These are phyloP conservation scores for Drosophila ustulata DNA, from an alignment of 2,888 invertebrate genomes.

Conservation along the genomic window DNA sequence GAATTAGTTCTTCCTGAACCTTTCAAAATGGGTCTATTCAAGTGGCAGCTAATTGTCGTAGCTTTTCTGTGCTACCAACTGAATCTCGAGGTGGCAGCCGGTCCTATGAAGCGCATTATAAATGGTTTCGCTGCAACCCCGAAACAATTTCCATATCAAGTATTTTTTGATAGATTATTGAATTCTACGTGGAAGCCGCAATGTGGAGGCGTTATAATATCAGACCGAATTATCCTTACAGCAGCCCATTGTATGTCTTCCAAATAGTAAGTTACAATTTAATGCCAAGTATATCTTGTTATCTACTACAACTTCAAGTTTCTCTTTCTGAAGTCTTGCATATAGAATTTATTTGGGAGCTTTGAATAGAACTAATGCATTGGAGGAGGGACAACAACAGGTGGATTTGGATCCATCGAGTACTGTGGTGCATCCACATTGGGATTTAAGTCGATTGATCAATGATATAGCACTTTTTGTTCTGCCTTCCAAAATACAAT, in stretches of 20 bases:
- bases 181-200: fast-evolving
- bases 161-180: not conserved
- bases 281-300: no score
- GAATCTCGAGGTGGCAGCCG: not conserved
- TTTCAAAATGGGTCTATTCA: not conserved
- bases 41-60: not conserved
- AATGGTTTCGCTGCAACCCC: slow-evolving; percentile 13
- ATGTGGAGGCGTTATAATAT: slow-evolving; percentile 27
- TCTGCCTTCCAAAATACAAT: slow-evolving; percentile 23
- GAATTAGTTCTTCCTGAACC: not conserved
- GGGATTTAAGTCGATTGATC: fast-evolving
- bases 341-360: no score
- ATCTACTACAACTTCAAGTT: not conserved
- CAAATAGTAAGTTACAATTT: not conserved
- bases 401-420: no score
- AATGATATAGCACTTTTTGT: slow-evolving; percentile 38
- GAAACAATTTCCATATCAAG: slow-evolving; percentile 32
- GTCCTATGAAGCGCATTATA: slow-evolving; percentile 9
- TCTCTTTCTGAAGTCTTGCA: not conserved
- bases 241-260: slow-evolving; percentile 24
- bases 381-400: no score
- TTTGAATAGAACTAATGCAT: no score
- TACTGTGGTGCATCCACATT: slow-evolving; percentile 14
- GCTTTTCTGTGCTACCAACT: not conserved
- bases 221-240: slow-evolving; percentile 16